Base-by-base conservation (phyloP, 2,797 vertebrate genomes). In the Chromobotia macracanthus region DNA sequence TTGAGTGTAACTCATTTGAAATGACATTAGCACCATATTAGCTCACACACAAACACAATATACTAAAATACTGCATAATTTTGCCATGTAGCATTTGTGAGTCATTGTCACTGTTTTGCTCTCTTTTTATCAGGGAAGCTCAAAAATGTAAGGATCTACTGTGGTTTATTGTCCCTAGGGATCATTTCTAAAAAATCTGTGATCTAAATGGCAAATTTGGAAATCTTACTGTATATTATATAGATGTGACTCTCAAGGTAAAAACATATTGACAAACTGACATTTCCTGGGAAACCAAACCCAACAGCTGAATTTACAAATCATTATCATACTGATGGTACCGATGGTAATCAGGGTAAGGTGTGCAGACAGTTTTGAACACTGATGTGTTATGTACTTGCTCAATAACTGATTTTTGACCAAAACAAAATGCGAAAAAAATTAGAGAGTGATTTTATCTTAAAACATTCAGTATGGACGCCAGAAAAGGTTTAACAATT, bases 71-170 rank as follows among this genome's bases (percentile, higher is more conserved):
- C 4, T 38, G 8, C 35, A 38, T 38, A 38, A 38, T 38, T 38
- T 6, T 7, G 35, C 35, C 35, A 38, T 38, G 80, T 61, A 23
- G 72, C 31, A 72, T 81, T 60, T 68, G 61, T 76, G 41, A 70
- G 28, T 69, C 75, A 46, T n/a, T 25, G 50, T 19, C 13, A 41
- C n/a, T 25, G 44, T 9, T 25, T 31, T 46, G 3, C 13, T 4
- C 21, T 2, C n/a, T 15, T 13, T 60, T 13, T 28, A 16, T 12
- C 2, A 58, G n/a, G 11, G 2, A 56, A 58, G 25, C 5, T 13
- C 21, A 0, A 16, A 60, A 60, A 28, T 15, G 15, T 9, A 21
- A 60, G 15, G 23, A 2, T 56, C 10, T 21, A 12, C 10, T 12
- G 10, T 25, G 11, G 19, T 58, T 60, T 25, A 15, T 28, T 7